Evolutionary conservation across 2,888 invertebrate species (phyloP).

Genomic region (Rhagonycha fulva): DNA sequence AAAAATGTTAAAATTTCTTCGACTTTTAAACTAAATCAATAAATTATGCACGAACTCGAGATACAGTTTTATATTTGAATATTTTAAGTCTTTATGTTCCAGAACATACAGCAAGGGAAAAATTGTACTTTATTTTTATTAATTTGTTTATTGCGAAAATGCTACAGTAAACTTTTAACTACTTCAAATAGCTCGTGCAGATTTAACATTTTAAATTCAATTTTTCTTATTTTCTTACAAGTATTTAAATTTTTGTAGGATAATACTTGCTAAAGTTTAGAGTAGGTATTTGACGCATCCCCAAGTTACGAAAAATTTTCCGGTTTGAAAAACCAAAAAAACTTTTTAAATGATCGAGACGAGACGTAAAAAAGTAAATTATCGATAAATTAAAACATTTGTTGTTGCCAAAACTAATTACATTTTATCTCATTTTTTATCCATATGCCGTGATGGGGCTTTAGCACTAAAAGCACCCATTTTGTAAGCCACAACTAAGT

Average conservation of each 20-base stretch:
- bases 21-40: constrained; percentile 27
- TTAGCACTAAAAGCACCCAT: constrained; percentile 4
- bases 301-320: background rate
- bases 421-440: background rate
- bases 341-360: background rate
- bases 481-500: constrained; percentile 3
- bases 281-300: background rate
- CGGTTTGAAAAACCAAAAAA: background rate
- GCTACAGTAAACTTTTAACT: background rate
- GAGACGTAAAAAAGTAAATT: background rate
- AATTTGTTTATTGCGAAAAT: background rate
- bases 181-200: background rate
- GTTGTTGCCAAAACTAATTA: background rate
- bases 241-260: background rate
- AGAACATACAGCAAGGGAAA: background rate
- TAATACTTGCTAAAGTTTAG: background rate
- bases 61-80: constrained; percentile 10
- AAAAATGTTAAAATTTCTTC: constrained; percentile 16
- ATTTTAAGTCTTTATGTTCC: constrained; percentile 5
- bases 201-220: background rate
- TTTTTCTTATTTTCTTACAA: background rate
- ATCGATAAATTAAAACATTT: background rate
- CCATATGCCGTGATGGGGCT: background rate
- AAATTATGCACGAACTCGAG: constrained; percentile 18
- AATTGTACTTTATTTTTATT: background rate